Percentiles rank a stretch among this genome's conserved stretches.
Conservation (phyloP, 2,797 vertebrate genomes). For the Podarcis siculus region DNA sequence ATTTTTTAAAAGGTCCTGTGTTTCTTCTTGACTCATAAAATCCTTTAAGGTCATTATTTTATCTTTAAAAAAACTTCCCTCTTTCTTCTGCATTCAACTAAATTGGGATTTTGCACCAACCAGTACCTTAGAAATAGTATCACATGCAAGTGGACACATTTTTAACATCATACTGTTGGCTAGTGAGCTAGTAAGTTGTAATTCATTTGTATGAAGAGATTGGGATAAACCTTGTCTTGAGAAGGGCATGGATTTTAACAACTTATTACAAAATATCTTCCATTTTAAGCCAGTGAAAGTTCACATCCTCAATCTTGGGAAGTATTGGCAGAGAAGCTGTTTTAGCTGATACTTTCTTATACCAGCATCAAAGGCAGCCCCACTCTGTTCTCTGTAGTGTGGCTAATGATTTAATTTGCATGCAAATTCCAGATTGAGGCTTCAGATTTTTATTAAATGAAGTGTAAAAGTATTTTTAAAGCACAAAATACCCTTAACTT, state of each 20-base stretch:
- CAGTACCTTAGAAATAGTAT: slow-evolving; percentile 40
- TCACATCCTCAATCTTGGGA: slow-evolving; percentile 26
- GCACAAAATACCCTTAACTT: background rate
- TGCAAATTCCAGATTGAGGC: slow-evolving; percentile 7
- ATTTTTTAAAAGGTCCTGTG: slow-evolving; percentile 12
- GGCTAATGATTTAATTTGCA: slow-evolving; percentile 12
- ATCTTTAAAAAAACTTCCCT: slow-evolving; percentile 1
- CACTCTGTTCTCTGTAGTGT: slow-evolving; percentile 15
- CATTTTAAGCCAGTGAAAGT: slow-evolving; percentile 9
- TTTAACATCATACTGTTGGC: slow-evolving; percentile 15
- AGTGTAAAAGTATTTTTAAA: background rate
- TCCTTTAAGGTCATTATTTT: slow-evolving; percentile 31
- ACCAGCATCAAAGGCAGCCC: slow-evolving; percentile 1
- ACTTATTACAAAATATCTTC: slow-evolving; percentile 33
- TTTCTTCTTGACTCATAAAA: slow-evolving; percentile 27
- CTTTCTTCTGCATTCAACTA: slow-evolving; percentile 14
- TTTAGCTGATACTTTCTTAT: slow-evolving; percentile 23
- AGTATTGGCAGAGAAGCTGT: background rate
- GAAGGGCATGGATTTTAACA: slow-evolving; percentile 41
- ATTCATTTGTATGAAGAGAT: slow-evolving; percentile 39
- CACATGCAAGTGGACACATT: slow-evolving; percentile 1
- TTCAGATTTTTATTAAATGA: background rate
- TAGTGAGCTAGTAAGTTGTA: slow-evolving; percentile 35
- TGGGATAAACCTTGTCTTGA: slow-evolving; percentile 57
- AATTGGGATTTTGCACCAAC: slow-evolving; percentile 20